phyloP scores from a whole-genome alignment of 2,113 vertebrate species.

The Ameiurus melas region DNA sequence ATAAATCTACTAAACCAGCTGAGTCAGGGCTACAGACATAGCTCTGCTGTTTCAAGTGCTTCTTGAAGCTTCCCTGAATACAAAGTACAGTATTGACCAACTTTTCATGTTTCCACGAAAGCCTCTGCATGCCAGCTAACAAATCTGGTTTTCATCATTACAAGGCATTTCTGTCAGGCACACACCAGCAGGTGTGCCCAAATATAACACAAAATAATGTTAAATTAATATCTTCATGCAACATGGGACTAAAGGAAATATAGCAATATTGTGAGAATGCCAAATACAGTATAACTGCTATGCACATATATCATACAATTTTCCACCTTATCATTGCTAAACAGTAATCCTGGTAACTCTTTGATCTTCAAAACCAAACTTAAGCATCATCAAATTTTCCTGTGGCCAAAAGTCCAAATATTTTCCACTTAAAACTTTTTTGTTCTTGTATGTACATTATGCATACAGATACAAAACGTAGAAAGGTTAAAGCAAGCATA shows the following conservation, averaged over 20 bases:
- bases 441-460: neutral
- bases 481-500: neutral
- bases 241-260: neutral
- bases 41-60: neutral
- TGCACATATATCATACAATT: neutral
- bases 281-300: no score
- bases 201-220: neutral
- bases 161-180: neutral
- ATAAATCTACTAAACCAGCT: neutral
- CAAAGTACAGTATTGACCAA: conserved; percentile 8
- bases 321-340: neutral
- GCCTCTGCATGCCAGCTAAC: neutral
- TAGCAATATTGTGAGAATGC: neutral
- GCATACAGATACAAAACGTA: neutral
- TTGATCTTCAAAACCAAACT: neutral
- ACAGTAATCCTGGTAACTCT: neutral
- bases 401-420: neutral
- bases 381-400: neutral
- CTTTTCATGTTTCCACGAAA: neutral
- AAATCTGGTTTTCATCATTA: neutral
- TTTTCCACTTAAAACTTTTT: neutral
- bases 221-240: neutral
- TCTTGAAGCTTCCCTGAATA: neutral
- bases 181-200: neutral
- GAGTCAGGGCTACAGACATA: neutral